Conservation (phyloP, 92 coral and sea anemone species). For the Actinostola sp. region DNA sequence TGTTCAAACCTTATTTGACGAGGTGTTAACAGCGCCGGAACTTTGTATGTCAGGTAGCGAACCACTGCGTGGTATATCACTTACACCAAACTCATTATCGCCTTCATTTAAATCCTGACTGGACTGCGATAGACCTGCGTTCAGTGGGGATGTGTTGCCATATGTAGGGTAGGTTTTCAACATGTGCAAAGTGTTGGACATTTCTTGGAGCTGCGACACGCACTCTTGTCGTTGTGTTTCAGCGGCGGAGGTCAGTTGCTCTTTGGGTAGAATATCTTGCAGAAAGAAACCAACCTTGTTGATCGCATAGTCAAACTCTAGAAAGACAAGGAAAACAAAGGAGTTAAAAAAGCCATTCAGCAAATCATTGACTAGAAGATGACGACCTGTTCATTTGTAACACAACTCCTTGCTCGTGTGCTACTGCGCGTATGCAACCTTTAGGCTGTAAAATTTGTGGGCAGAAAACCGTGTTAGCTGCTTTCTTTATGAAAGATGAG, state of each 20-base stretch:
- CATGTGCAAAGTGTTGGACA: constrained; percentile 65
- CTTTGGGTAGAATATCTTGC: constrained; percentile 72
- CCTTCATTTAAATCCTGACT: constrained; percentile 69
- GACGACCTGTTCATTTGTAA: too few species aligned
- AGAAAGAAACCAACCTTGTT: constrained; percentile 70
- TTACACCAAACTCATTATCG: constrained; percentile 45
- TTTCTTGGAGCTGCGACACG: constrained; percentile 59
- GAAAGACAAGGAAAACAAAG: too few species aligned
- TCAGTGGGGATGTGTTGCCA: constrained; percentile 44
- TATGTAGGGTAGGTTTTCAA: constrained; percentile 41
- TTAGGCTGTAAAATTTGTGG: too few species aligned
- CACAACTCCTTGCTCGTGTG: too few species aligned
- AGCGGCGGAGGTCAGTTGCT: constrained; percentile 79
- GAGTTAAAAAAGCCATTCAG: too few species aligned
- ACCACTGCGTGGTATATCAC: constrained; percentile 75
- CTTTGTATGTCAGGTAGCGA: constrained; percentile 79
- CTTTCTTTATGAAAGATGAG: too few species aligned
- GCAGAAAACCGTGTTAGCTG: too few species aligned
- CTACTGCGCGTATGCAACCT: too few species aligned
- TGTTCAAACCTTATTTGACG: neutral
- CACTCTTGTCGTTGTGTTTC: constrained; percentile 77
- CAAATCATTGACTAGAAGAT: too few species aligned
- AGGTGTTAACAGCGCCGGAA: constrained; percentile 13
- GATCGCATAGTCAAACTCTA: constrained; percentile 68
- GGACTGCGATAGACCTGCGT: constrained; percentile 72